phyloP scores from a whole-genome alignment of 2,888 invertebrate species.

The Platycheirus rosarum region DNA sequence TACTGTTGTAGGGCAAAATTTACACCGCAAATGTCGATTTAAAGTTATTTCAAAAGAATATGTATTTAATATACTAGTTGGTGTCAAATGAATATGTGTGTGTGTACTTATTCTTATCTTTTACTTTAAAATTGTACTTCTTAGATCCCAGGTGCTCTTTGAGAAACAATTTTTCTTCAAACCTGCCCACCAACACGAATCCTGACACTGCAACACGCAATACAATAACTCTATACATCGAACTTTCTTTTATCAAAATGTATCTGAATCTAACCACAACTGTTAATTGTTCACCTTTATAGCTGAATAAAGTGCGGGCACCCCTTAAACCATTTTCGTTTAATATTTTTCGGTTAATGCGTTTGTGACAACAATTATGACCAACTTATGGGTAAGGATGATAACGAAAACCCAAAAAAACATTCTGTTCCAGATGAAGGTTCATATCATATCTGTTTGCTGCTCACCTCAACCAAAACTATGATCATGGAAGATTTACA shows the following conservation, averaged over 20 bases:
- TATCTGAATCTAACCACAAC: slow-evolving; percentile 68
- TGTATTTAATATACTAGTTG: too few species aligned
- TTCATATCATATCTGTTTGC: slow-evolving; percentile 13
- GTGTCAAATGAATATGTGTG: too few species aligned
- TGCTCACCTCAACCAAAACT: slow-evolving; percentile 40
- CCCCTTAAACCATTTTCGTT: slow-evolving; percentile 24
- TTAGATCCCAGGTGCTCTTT: too few species aligned
- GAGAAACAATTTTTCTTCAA: background rate
- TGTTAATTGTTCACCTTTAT: slow-evolving; percentile 77
- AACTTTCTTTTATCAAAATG: background rate
- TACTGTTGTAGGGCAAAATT: too few species aligned
- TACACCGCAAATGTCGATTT: too few species aligned
- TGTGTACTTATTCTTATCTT: too few species aligned
- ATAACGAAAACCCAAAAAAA: slow-evolving; percentile 14
- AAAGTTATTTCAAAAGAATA: too few species aligned
- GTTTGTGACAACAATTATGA: slow-evolving; percentile 70
- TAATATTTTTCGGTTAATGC: slow-evolving; percentile 47
- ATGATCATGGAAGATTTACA: slow-evolving; percentile 59
- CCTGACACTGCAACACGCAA: slow-evolving; percentile 66
- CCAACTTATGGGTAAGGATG: slow-evolving; percentile 15
- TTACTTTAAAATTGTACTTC: too few species aligned
- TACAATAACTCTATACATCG: background rate
- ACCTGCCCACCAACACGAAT: background rate
- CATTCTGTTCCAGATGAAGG: slow-evolving; percentile 12
- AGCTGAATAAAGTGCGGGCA: slow-evolving; percentile 38